Percentiles rank a stretch among this genome's conserved stretches.
Evolutionary conservation across 2,888 invertebrate genomes (phyloP).

Genomic region (Tineola bisselliella): DNA sequence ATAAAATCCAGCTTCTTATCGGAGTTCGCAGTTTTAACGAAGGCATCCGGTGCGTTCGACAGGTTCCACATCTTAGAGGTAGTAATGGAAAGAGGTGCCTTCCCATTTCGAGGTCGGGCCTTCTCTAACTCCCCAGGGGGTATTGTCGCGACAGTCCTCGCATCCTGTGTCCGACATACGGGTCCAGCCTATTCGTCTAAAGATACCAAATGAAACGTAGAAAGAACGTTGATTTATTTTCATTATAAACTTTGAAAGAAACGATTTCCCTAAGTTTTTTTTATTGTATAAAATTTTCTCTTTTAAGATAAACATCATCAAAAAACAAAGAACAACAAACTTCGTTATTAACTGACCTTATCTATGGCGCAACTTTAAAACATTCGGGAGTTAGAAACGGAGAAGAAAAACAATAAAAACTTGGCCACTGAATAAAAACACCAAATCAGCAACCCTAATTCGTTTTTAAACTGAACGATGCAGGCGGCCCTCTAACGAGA

Average conservation of each 20-base stretch:
- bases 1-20: constrained; percentile 9
- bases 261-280: not conserved
- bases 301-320: constrained; percentile 10
- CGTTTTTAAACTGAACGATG: constrained; percentile 37
- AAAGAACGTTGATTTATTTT: constrained; percentile 4
- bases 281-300: constrained; percentile 4
- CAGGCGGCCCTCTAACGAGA: constrained; percentile 15
- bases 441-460: constrained; percentile 47
- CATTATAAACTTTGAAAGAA: not conserved
- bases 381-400: constrained; percentile 9
- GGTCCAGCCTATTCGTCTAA: constrained; percentile 40
- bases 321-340: constrained; percentile 11
- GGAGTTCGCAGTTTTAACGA: constrained; percentile 21
- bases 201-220: constrained; percentile 22
- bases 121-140: constrained; percentile 18
- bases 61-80: constrained; percentile 19
- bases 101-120: constrained; percentile 9
- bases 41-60: constrained; percentile 57
- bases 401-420: constrained; percentile 51
- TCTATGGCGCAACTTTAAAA: constrained; percentile 11
- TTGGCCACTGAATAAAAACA: constrained; percentile 56
- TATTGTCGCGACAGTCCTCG: constrained; percentile 12
- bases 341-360: constrained; percentile 14
- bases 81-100: constrained; percentile 12
- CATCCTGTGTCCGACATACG: constrained; percentile 44